A percentile compares a stretch with the other conserved stretches of the same genome.
Evolutionary conservation across 2,888 invertebrate genomes (phyloP).

Genomic region (Melinopterus prodromus): DNA sequence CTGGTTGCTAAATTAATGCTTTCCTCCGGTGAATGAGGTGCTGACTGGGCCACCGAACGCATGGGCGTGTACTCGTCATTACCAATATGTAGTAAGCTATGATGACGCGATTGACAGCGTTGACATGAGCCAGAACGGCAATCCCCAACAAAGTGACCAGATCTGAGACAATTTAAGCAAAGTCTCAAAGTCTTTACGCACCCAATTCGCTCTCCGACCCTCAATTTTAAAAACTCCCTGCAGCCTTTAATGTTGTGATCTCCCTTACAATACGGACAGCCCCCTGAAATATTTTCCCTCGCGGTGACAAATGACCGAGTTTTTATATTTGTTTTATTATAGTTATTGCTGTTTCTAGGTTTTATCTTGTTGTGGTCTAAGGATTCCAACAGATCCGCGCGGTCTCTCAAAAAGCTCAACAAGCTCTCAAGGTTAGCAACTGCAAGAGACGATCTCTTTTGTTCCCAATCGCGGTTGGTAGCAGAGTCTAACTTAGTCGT

Average conservation of each 20-base stretch:
- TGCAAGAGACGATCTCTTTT: constrained; percentile 13
- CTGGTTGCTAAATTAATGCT: constrained; percentile 8
- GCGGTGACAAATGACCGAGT: neutral
- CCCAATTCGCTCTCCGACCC: neutral
- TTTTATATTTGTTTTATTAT: constrained; percentile 4
- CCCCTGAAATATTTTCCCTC: neutral
- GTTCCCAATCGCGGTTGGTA: constrained; percentile 29
- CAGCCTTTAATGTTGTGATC: too few relatives aligned
- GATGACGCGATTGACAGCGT: constrained; percentile 34
- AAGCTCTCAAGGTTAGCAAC: constrained; percentile 8
- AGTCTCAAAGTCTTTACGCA: constrained; percentile 6
- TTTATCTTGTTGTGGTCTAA: neutral
- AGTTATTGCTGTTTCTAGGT: neutral
- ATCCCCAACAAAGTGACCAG: constrained; percentile 28
- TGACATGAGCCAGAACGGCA: constrained; percentile 35
- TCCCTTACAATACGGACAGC: constrained; percentile 7
- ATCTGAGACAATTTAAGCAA: constrained; percentile 35
- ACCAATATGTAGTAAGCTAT: constrained; percentile 35
- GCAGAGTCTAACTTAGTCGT: constrained; percentile 23
- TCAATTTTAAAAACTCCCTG: constrained; percentile 22
- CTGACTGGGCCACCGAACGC: neutral
- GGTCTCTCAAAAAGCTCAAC: constrained; percentile 21
- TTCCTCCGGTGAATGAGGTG: neutral
- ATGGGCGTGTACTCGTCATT: neutral
- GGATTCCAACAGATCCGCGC: constrained; percentile 28